These are phyloP conservation scores for Drosophila anomelani DNA, from an alignment of 2,888 invertebrate species.

Conservation along the genomic window DNA sequence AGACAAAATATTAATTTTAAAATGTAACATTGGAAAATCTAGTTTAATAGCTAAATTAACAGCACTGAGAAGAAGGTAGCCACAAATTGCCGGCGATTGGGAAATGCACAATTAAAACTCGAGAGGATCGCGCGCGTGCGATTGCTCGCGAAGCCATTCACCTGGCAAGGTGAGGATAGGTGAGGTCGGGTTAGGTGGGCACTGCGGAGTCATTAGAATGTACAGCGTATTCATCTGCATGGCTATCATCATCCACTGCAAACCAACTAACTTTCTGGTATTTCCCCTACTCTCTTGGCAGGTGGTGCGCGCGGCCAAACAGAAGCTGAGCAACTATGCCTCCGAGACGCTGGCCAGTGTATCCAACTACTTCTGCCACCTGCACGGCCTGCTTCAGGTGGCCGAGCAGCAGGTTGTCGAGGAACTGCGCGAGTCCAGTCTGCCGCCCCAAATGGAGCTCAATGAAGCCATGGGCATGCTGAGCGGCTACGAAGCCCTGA, in stretches of 20 bases:
- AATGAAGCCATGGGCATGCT: slow-evolving; percentile 66
- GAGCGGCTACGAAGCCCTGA: slow-evolving; percentile 61
- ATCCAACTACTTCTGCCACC: slow-evolving; percentile 72
- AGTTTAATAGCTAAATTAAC: slow-evolving; percentile 1
- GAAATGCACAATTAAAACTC: slow-evolving; percentile 68
- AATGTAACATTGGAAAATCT: not conserved
- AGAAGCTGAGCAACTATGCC: slow-evolving; percentile 74
- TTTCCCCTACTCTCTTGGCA: slow-evolving; percentile 46
- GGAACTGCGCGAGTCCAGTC: slow-evolving; percentile 69
- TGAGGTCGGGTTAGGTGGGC: slow-evolving; percentile 31
- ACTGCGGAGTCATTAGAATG: slow-evolving; percentile 40
- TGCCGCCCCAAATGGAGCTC: slow-evolving; percentile 68
- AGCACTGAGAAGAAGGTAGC: slow-evolving; percentile 53
- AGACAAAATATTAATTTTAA: not conserved
- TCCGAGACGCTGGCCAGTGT: slow-evolving; percentile 68
- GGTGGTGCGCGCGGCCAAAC: slow-evolving; percentile 74
- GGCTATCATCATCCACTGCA: slow-evolving; percentile 25
- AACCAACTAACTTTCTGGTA: slow-evolving; percentile 11
- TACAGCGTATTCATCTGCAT: slow-evolving; percentile 59
- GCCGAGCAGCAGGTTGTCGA: slow-evolving; percentile 73
- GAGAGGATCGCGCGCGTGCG: slow-evolving; percentile 31
- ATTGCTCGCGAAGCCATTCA: slow-evolving; percentile 52
- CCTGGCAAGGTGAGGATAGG: slow-evolving; percentile 40
- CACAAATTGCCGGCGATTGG: slow-evolving; percentile 49
- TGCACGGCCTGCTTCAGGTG: slow-evolving; percentile 81